phyloP scores from a whole-genome alignment of 1,140 invertebrate species.

The Periplaneta americana region DNA sequence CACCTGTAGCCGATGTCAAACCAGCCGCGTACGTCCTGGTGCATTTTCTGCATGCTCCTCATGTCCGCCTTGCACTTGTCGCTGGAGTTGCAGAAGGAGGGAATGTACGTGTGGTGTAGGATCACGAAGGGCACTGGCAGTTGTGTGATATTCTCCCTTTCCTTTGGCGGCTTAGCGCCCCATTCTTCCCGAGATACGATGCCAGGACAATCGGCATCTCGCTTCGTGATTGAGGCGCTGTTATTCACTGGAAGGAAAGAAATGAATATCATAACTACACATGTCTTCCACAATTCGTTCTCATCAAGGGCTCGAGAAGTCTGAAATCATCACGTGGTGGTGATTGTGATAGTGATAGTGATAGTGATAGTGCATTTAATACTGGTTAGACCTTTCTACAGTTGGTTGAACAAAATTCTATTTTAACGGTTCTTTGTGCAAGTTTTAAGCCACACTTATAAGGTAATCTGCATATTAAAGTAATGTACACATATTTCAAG shows the following conservation, averaged over 20 bases:
- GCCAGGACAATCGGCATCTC: neutral
- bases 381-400: too few species aligned
- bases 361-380: too few species aligned
- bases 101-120: conserved; percentile 34
- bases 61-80: conserved; percentile 29
- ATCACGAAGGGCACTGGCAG: conserved; percentile 34
- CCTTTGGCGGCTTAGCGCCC: neutral
- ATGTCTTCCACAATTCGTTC: too few species aligned
- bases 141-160: neutral
- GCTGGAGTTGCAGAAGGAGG: conserved; percentile 26
- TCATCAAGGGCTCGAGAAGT: too few species aligned
- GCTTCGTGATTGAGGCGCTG: neutral
- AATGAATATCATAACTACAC: too few species aligned
- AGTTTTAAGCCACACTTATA: too few species aligned
- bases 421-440: too few species aligned
- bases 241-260: neutral
- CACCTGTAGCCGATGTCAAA: conserved; percentile 38
- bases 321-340: too few species aligned
- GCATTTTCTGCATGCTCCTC: conserved; percentile 35
- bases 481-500: too few species aligned
- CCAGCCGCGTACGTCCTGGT: conserved; percentile 37
- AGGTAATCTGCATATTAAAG: too few species aligned
- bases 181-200: neutral
- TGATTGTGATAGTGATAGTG: too few species aligned
- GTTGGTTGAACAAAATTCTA: too few species aligned